A percentile compares a stretch with the other conserved stretches of the same genome.
These are phyloP conservation scores for Meloidogyne exigua DNA, from an alignment of 1,140 invertebrate species.

Conservation along the genomic window DNA sequence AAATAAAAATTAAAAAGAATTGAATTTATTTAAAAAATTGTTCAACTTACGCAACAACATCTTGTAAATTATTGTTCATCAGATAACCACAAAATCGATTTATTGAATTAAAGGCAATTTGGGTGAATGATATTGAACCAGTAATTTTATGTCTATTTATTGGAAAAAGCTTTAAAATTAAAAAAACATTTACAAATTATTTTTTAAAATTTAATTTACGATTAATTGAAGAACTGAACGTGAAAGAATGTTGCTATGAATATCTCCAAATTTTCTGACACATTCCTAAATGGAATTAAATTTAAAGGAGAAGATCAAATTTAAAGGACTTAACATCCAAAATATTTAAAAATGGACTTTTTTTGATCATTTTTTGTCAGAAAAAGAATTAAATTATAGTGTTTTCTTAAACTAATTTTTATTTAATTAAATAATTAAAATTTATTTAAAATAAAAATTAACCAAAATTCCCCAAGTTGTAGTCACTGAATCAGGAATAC, in stretches of 20 bases:
- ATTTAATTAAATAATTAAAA: not conserved
- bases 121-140: constrained; percentile 16
- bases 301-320: too few species aligned
- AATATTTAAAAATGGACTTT: too few species aligned
- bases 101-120: constrained; percentile 35
- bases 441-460: constrained; percentile 15
- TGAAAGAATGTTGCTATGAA: constrained; percentile 17
- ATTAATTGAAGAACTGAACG: constrained; percentile 33
- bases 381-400: too few species aligned
- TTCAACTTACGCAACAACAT: not conserved
- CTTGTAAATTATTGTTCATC: not conserved
- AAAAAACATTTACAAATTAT: not conserved
- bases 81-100: not conserved
- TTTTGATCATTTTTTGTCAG: too few species aligned
- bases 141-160: constrained; percentile 28
- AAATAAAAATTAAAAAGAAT: too few species aligned
- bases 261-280: constrained; percentile 25
- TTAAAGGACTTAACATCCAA: too few species aligned
- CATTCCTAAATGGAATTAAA: constrained; percentile 22
- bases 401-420: too few species aligned
- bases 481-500: constrained; percentile 33
- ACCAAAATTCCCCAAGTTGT: constrained; percentile 43
- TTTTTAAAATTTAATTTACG: not conserved
- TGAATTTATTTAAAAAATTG: too few species aligned
- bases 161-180: constrained; percentile 19